These are phyloP conservation scores for Acanthococcus lagerstroemiae DNA, from an alignment of 2,888 invertebrate species.

Conservation along the genomic window DNA sequence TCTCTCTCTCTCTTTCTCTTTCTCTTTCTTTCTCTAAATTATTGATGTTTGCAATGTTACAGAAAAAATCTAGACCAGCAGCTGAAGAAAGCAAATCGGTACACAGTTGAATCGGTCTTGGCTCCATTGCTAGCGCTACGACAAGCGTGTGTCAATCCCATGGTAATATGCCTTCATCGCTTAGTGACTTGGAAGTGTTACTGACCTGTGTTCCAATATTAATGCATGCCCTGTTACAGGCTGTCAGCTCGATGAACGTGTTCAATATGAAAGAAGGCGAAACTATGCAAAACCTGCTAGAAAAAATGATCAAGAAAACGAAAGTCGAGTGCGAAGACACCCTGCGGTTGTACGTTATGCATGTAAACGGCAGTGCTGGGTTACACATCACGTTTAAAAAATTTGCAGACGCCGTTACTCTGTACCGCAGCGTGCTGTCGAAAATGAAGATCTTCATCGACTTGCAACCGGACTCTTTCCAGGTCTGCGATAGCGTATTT, in stretches of 20 bases:
- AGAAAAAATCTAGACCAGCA: conserved; percentile 40
- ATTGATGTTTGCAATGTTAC: background rate
- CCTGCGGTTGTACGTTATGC: conserved; percentile 51
- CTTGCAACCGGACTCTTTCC: conserved; percentile 43
- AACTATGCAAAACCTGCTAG: conserved; percentile 55
- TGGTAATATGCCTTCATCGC: conserved; percentile 38
- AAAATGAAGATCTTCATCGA: conserved; percentile 45
- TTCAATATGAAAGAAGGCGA: conserved; percentile 44
- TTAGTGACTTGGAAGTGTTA: too few species aligned
- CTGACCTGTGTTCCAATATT: background rate
- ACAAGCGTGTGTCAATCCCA: conserved; percentile 62
- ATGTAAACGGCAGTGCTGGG: conserved; percentile 59
- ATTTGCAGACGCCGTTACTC: conserved; percentile 48
- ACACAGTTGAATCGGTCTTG: conserved; percentile 46
- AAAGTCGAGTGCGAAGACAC: conserved; percentile 52
- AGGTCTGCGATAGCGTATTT: too few species aligned
- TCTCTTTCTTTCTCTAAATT: background rate
- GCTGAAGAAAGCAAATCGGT: conserved; percentile 45
- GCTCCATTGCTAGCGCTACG: conserved; percentile 55
- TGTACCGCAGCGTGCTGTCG: conserved; percentile 52
- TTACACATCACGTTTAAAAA: conserved; percentile 49
- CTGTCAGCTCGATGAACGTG: background rate
- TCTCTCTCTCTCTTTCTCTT: background rate
- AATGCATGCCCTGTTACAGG: background rate
- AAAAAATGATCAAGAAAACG: conserved; percentile 53